These are phyloP conservation scores for Drosophila leontia DNA, from an alignment of 1,140 invertebrate species.

Conservation along the genomic window DNA sequence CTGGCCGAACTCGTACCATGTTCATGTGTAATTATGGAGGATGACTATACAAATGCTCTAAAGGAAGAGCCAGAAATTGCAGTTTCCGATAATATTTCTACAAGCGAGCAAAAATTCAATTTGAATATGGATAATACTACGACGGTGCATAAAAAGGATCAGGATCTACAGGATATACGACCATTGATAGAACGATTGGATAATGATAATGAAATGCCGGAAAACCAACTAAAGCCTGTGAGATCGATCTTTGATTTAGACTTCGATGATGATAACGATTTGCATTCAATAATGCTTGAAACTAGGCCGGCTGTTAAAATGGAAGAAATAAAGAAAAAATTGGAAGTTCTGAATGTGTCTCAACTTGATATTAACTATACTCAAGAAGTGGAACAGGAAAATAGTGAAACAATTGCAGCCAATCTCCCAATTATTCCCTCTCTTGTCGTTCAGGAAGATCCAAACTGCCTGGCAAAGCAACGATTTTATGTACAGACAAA, in stretches of 20 bases:
- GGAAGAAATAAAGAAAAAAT: slow-evolving; percentile 5
- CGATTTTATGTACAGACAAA: slow-evolving; percentile 72
- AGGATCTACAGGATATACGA: slow-evolving; percentile 1
- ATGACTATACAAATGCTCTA: slow-evolving; percentile 20
- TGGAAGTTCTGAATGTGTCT: neutral
- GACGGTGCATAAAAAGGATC: neutral
- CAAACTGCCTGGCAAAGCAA: slow-evolving; percentile 78
- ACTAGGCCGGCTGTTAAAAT: slow-evolving; percentile 15
- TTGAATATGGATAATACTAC: slow-evolving; percentile 7
- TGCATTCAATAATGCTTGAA: slow-evolving; percentile 66
- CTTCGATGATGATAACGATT: slow-evolving; percentile 74
- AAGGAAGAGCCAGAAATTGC: neutral
- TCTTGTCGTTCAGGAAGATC: slow-evolving; percentile 67
- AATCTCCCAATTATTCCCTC: slow-evolving; percentile 10
- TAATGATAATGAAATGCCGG: slow-evolving; percentile 7
- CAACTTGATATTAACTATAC: neutral
- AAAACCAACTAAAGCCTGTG: slow-evolving; percentile 47
- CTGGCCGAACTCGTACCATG: slow-evolving; percentile 65
- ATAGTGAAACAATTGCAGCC: neutral
- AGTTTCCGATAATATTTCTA: slow-evolving; percentile 1
- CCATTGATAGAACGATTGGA: neutral
- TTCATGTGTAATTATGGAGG: slow-evolving; percentile 70
- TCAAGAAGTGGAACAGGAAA: slow-evolving; percentile 9
- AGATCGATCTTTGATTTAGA: slow-evolving; percentile 80
- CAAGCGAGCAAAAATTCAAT: neutral